These are phyloP conservation scores for Neodiprion lecontei DNA, from an alignment of 1,140 invertebrate genomes.

Conservation along the genomic window DNA sequence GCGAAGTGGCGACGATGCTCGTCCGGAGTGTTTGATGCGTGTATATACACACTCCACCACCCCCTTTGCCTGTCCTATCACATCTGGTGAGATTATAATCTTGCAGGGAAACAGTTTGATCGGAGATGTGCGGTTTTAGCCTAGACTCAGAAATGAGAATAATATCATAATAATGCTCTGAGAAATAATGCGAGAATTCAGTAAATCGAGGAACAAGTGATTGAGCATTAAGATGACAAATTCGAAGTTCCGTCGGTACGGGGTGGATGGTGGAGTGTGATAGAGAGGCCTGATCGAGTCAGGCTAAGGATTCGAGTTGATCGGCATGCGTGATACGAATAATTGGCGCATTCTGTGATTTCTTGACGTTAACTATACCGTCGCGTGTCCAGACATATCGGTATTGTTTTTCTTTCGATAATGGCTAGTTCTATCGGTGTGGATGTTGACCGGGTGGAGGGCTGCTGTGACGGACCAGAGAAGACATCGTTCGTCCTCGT, in stretches of 20 bases:
- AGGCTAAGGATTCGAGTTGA: neutral
- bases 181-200: conserved; percentile 2
- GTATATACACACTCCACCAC: conserved; percentile 6
- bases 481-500: no score
- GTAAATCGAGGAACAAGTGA: neutral
- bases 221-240: neutral
- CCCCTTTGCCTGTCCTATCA: conserved; percentile 3
- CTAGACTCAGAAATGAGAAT: conserved; percentile 14
- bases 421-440: no score
- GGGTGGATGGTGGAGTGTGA: no score
- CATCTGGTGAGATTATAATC: conserved; percentile 1
- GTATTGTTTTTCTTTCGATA: neutral
- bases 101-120: neutral
- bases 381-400: neutral
- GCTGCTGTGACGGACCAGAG: no score
- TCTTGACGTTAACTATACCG: neutral
- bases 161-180: neutral
- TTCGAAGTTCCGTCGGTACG: no score
- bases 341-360: neutral
- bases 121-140: conserved; percentile 5
- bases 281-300: neutral
- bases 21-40: neutral
- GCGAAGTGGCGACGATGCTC: neutral
- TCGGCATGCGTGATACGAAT: conserved; percentile 4
- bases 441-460: no score